Base-by-base conservation (phyloP, 2,797 vertebrate species). In the Phylloscopus collybita region DNA sequence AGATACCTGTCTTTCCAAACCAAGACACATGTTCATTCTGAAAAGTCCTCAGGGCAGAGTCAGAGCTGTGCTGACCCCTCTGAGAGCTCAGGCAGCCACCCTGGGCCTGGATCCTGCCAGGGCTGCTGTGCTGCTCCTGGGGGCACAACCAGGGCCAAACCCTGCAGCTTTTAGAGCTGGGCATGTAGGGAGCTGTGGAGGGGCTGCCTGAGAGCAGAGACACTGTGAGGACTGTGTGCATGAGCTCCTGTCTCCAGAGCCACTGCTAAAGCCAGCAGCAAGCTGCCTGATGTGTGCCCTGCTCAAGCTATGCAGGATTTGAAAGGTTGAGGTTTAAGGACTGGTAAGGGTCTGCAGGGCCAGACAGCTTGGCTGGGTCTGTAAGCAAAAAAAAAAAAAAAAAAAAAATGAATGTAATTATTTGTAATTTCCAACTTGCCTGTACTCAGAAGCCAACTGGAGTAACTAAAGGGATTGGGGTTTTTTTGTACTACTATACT, bases 341-440 rank as follows among this genome's bases (percentile, higher is more conserved):
- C 79, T 70, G 70, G 14, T 4, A 21, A 50, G 47, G 72, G n/a
- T 90, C 82, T 3, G 18, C 64, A 93, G 88, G 51, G 75, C 57
- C 42, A 71, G 85, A 40, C 60, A 78, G 64, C 51, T 2, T 92
- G 79, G 20, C 80, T 94, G 80, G 32, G 56, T 94, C 80, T 60
- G 72, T 60, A 90, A 96, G 76, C 54, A 91, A 82, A 94, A 60
- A 34, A 53, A 71, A 79, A 86, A 60, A 92, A 91, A 82, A 94
- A 60, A 34, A 53, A 71, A 79, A 86, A 60, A 92, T 49, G 40
- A 83, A 64, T 59, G 27, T 54, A 73, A 91, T 95, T 66, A 54
- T 7, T 6, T 51, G 47, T 59, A 5, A 85, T 88, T 90, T 95
- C 71, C 80, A 82, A 23, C 36, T 90, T 85, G 59, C 69, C 88